Percentiles rank a stretch among this genome's conserved stretches.
Evolutionary conservation across 2,797 vertebrate species (phyloP).

Genomic region (Enteromius thamalakanensis): DNA sequence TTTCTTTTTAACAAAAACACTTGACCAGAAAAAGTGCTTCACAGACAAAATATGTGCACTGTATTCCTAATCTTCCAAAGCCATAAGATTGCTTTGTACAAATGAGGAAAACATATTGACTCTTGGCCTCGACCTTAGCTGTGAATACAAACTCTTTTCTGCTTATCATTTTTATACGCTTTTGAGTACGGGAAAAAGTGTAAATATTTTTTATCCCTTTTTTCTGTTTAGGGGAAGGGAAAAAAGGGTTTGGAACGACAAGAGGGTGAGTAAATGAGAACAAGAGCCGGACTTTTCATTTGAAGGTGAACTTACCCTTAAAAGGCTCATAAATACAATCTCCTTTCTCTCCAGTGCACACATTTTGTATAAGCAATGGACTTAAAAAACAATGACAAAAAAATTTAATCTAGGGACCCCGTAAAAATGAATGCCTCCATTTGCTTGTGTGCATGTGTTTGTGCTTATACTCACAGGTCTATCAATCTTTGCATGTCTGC

Average conservation of each 20-base stretch:
- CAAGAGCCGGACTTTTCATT: not conserved
- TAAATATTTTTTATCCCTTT: not conserved
- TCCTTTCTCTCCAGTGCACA: not conserved
- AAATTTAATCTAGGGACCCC: not conserved
- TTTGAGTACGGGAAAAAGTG: not conserved
- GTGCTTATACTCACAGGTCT: conserved; percentile 70
- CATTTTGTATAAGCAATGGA: conserved; percentile 1
- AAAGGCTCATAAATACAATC: not conserved
- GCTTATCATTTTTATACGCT: not conserved
- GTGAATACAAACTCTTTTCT: not conserved
- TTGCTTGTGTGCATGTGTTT: conserved; percentile 25
- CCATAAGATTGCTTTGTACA: not conserved
- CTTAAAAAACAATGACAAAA: not conserved
- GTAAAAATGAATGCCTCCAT: not conserved
- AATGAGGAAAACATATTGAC: not conserved
- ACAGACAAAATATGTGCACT: not conserved
- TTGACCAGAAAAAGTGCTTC: not conserved
- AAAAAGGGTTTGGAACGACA: not conserved
- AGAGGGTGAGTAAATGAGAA: not conserved
- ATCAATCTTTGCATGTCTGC: conserved; percentile 70
- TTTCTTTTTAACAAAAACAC: not conserved
- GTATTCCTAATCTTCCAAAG: not conserved
- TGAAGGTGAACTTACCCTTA: not conserved
- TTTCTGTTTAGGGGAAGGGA: not conserved
- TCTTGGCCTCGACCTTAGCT: not conserved